These are phyloP conservation scores for Episyrphus balteatus DNA, from an alignment of 1,140 invertebrate genomes.

Conservation along the genomic window DNA sequence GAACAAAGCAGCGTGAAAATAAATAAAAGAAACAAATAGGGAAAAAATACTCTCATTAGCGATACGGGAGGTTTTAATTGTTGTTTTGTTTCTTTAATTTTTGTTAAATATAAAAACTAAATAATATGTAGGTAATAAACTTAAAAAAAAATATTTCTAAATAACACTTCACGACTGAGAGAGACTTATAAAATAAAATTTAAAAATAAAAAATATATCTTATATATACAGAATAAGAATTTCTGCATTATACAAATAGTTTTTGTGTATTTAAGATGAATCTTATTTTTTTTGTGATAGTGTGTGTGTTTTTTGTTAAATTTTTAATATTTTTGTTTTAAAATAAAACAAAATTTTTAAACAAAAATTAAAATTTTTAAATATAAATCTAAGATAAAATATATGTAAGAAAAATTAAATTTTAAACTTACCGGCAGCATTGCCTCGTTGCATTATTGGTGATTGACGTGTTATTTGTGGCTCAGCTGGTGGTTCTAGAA, in stretches of 20 bases:
- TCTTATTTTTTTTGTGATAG: no score
- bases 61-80: background rate
- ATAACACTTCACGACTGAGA: no score
- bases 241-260: no score
- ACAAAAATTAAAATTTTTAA: background rate
- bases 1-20: constrained; percentile 38
- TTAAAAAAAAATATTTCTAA: no score
- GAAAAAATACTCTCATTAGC: constrained; percentile 5
- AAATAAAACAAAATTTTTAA: background rate
- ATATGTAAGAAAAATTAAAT: background rate
- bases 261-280: no score
- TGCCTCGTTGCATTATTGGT: constrained; percentile 26
- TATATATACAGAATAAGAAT: no score
- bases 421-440: constrained; percentile 28
- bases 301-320: no score
- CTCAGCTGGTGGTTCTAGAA: constrained; percentile 77
- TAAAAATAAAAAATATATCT: no score
- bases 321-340: no score
- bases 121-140: no score
- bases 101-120: no score
- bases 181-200: no score
- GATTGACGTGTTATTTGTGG: constrained; percentile 33
- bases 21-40: constrained; percentile 25
- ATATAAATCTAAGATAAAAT: background rate
- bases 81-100: background rate